These are phyloP conservation scores for Argynnis bischoffii DNA, from an alignment of 2,888 invertebrate species.

Conservation along the genomic window DNA sequence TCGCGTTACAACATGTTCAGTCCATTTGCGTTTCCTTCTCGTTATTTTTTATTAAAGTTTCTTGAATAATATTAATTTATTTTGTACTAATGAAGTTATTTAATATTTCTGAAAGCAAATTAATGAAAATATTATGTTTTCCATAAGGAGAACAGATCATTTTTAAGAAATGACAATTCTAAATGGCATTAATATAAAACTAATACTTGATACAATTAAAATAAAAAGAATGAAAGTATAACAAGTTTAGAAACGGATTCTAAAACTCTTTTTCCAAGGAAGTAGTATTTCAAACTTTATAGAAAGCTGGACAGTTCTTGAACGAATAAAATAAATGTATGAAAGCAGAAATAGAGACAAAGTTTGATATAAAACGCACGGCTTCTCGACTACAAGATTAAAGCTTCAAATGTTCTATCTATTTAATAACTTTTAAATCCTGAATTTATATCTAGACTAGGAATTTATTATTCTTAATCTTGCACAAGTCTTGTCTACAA, in stretches of 20 bases:
- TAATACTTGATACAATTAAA: constrained; percentile 26
- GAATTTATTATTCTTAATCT: no score
- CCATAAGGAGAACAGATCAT: not conserved
- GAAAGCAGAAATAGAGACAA: constrained; percentile 39
- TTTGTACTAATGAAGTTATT: constrained; percentile 1
- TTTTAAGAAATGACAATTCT: not conserved
- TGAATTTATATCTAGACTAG: constrained; percentile 1
- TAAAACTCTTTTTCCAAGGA: constrained; percentile 35
- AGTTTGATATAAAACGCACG: constrained; percentile 40
- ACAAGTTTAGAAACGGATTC: constrained; percentile 39
- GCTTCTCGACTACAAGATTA: constrained; percentile 38
- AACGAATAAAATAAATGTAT: constrained; percentile 40
- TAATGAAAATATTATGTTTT: not conserved
- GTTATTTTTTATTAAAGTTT: constrained; percentile 41
- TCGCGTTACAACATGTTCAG: constrained; percentile 67
- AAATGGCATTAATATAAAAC: constrained; percentile 11
- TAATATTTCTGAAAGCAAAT: not conserved
- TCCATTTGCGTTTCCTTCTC: constrained; percentile 51
- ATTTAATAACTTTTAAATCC: constrained; percentile 33
- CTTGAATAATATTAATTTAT: constrained; percentile 10
- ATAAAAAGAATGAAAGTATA: constrained; percentile 25
- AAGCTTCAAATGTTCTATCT: constrained; percentile 36
- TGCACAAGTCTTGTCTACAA: no score
- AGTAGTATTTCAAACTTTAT: constrained; percentile 40
- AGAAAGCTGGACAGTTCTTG: constrained; percentile 39